phyloP scores from a whole-genome alignment of 2,797 vertebrate genomes.

The Melanogrammus aeglefinus region DNA sequence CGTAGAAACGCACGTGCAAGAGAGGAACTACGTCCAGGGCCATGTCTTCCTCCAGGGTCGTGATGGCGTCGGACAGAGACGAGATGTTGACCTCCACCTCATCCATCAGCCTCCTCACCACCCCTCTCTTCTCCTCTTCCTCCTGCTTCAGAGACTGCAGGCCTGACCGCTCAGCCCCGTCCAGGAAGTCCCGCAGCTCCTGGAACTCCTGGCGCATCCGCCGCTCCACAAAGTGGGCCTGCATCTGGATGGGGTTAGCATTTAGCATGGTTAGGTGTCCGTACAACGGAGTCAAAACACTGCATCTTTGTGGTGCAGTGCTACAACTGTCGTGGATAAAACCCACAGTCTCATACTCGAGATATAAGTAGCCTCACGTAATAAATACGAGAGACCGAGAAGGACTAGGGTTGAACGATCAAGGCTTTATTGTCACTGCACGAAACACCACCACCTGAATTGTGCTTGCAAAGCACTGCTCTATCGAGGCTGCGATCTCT shows the following conservation, averaged over 20 bases:
- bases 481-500: too few species aligned
- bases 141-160: conserved; percentile 59
- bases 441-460: too few species aligned
- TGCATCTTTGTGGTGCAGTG: not conserved
- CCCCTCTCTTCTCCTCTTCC: conserved; percentile 55
- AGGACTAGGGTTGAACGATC: too few species aligned
- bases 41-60: conserved; percentile 56
- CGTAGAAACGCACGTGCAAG: conserved; percentile 54
- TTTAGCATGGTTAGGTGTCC: not conserved
- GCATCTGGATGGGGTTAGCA: conserved; percentile 44
- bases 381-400: too few species aligned
- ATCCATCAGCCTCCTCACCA: conserved; percentile 49
- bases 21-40: conserved; percentile 49
- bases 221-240: conserved; percentile 59
- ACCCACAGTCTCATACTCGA: too few species aligned
- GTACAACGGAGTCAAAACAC: not conserved
- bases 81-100: conserved; percentile 43
- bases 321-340: too few species aligned
- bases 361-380: too few species aligned
- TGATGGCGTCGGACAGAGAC: conserved; percentile 54
- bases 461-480: too few species aligned
- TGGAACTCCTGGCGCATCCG: conserved; percentile 65
- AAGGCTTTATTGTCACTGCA: too few species aligned
- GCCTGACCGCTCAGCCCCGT: conserved; percentile 52
- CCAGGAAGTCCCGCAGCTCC: conserved; percentile 63